A percentile compares a stretch with the other conserved stretches of the same genome.
phyloP scores from a whole-genome alignment of 2,888 invertebrate genomes.

The Dolichopus griseipennis region DNA sequence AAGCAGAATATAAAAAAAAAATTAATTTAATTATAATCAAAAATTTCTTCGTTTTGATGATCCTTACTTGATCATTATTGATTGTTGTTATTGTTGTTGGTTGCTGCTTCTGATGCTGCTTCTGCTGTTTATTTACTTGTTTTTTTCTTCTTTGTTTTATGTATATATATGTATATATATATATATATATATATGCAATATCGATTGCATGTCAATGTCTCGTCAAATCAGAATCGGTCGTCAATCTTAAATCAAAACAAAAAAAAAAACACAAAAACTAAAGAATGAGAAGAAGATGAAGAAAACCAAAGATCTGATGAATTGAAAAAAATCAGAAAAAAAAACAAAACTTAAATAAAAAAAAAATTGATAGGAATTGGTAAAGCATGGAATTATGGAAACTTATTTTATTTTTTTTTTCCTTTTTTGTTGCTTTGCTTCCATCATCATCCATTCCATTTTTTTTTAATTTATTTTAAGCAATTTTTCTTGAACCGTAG shows the following conservation, averaged over 20 bases:
- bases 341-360: neutral
- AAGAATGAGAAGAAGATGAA: neutral
- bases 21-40: too few relatives aligned
- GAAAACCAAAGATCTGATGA: neutral
- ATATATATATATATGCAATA: neutral
- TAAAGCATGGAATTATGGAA: neutral
- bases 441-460: too few relatives aligned
- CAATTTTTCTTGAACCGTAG: neutral
- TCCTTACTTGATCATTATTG: too few relatives aligned
- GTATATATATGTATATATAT: too few relatives aligned
- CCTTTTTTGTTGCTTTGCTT: neutral
- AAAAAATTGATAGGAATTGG: neutral
- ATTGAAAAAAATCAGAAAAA: neutral
- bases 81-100: too few relatives aligned
- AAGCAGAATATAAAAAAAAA: too few relatives aligned
- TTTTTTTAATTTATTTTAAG: neutral
- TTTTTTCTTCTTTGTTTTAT: neutral
- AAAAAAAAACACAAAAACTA: neutral
- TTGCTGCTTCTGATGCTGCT: neutral
- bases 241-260: constrained; percentile 5
- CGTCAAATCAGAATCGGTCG: constrained; percentile 12
- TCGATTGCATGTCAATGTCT: constrained; percentile 11
- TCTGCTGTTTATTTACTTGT: neutral
- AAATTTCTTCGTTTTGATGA: too few relatives aligned
- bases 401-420: neutral